Evolutionary conservation across 2,113 vertebrate species (phyloP).

Genomic region (Gymnarchus niloticus): DNA sequence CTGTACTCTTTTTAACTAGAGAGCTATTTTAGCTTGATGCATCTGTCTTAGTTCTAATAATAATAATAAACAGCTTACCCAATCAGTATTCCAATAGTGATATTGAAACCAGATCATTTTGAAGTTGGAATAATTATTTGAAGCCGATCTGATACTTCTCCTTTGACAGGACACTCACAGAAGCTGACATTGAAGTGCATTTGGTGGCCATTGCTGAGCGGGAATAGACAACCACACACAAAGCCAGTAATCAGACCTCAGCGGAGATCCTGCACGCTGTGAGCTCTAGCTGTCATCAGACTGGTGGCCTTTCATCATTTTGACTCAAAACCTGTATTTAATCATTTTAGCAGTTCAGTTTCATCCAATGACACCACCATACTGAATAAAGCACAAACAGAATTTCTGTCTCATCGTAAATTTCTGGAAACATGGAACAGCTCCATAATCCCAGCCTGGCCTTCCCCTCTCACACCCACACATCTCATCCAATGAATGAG

Average conservation of each 20-base stretch:
- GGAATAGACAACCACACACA: slow-evolving; percentile 45
- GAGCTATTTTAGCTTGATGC: not conserved
- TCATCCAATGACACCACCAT: not conserved
- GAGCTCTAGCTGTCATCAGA: not conserved
- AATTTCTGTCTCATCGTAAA: not conserved
- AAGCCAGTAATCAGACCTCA: not conserved
- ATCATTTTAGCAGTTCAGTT: not conserved
- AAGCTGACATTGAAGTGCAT: slow-evolving; percentile 57
- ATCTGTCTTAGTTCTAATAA: too few species aligned
- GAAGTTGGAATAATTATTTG: not conserved
- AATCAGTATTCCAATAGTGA: not conserved
- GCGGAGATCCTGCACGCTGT: not conserved
- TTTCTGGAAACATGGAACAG: not conserved
- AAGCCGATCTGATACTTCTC: not conserved
- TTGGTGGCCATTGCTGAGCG: slow-evolving; percentile 62
- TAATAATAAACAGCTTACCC: not conserved
- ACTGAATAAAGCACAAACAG: slow-evolving; percentile 1
- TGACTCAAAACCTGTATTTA: not conserved
- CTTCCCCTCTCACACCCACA: not conserved
- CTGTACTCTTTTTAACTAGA: not conserved
- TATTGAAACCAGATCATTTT: not conserved
- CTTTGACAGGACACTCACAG: slow-evolving; percentile 51
- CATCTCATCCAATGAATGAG: not conserved
- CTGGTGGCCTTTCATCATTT: not conserved
- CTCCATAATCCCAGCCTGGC: not conserved